Evolutionary conservation across 2,113 vertebrate species (phyloP).

Genomic region (Camelus bactrianus): DNA sequence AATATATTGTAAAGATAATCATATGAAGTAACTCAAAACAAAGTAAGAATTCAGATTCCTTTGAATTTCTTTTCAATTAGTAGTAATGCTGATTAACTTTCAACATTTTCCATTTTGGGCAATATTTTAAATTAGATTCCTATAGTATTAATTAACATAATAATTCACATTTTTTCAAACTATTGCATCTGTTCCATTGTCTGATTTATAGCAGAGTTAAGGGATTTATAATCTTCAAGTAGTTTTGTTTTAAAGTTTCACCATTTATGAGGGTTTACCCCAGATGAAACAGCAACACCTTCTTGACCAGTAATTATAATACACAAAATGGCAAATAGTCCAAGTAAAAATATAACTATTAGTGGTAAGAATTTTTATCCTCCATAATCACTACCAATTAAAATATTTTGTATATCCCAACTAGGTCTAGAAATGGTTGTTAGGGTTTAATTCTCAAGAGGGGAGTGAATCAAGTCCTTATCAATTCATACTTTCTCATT

Average conservation of each 20-base stretch:
- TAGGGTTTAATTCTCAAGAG: slow-evolving; percentile 29
- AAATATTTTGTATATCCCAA: neutral
- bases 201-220: neutral
- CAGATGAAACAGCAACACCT: neutral
- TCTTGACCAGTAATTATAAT: slow-evolving; percentile 49
- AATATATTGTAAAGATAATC: slow-evolving; percentile 17
- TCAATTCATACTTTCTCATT: neutral
- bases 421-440: neutral
- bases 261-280: neutral
- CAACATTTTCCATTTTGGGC: slow-evolving; percentile 11
- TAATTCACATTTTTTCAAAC: slow-evolving; percentile 60
- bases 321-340: neutral
- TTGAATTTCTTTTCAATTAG: slow-evolving; percentile 39
- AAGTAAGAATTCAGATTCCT: slow-evolving; percentile 50
- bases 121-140: neutral
- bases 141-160: neutral
- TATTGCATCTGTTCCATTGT: neutral
- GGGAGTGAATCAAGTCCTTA: neutral
- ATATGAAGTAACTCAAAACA: neutral
- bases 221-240: slow-evolving; percentile 36
- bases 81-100: neutral
- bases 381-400: neutral
- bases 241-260: slow-evolving; percentile 14
- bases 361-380: slow-evolving; percentile 32
- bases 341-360: slow-evolving; percentile 11